Conservation (phyloP, 2,797 vertebrate genomes). For the Epinephelus coioides region DNA sequence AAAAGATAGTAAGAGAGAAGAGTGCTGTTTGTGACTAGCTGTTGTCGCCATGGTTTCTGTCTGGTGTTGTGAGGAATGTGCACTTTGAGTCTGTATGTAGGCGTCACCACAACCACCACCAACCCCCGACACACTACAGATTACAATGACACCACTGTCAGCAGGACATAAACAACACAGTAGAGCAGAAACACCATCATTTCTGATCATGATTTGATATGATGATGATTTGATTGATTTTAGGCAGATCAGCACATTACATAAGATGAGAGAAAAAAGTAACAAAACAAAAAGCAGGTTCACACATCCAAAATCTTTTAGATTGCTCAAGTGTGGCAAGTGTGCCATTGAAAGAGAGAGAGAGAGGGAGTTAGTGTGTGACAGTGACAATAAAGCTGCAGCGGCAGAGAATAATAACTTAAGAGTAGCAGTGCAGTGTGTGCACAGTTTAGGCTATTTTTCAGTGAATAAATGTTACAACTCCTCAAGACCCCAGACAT, state of each 20-base stretch:
- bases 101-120: conserved; percentile 7
- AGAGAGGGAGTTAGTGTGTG: no score
- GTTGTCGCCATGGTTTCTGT: conserved; percentile 43
- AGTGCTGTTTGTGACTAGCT: background rate
- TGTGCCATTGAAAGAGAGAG: no score
- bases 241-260: background rate
- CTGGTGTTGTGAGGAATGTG: conserved; percentile 50
- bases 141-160: conserved; percentile 62
- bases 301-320: no score
- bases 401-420: no score
- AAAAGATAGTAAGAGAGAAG: background rate
- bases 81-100: conserved; percentile 36
- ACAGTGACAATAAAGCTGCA: no score
- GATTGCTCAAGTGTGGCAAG: no score
- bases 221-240: background rate
- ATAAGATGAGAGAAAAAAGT: background rate
- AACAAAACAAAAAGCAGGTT: no score
- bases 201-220: background rate
- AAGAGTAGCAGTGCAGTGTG: no score
- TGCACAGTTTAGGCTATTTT: no score
- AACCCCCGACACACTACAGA: conserved; percentile 22
- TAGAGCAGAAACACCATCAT: background rate
- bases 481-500: no score
- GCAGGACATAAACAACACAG: conserved; percentile 17
- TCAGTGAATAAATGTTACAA: no score